Conservation (phyloP, 1,140 invertebrate genomes). For the Acyrthosiphon pisum region DNA sequence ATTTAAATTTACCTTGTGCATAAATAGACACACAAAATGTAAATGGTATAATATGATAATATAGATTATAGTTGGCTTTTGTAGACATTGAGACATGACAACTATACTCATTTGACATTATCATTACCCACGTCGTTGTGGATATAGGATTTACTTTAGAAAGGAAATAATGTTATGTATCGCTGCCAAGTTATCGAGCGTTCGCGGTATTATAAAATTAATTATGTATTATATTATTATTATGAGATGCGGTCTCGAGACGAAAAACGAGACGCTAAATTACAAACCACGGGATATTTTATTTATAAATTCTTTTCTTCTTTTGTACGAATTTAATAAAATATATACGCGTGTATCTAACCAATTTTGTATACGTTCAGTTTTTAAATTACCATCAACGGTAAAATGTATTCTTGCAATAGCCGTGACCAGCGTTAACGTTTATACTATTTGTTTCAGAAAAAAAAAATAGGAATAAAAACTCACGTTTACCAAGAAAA, state of each 20-base stretch:
- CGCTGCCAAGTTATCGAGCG: not conserved
- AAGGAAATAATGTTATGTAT: not conserved
- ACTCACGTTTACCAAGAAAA: not conserved
- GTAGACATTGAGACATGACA: not conserved
- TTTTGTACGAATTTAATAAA: not conserved
- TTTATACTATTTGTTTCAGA: not conserved
- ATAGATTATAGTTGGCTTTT: not conserved
- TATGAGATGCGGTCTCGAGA: not conserved
- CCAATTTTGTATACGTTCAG: not conserved
- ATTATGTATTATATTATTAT: conserved; percentile 4
- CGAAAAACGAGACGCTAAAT: not conserved
- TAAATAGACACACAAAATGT: not conserved
- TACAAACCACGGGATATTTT: not conserved
- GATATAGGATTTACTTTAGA: not conserved
- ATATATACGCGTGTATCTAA: not conserved
- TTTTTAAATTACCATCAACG: not conserved
- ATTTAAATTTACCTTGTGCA: not conserved
- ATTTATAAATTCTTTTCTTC: not conserved
- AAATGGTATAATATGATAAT: not conserved
- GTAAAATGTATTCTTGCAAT: not conserved
- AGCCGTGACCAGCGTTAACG: not conserved
- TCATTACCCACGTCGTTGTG: not conserved
- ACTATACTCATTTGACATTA: not conserved
- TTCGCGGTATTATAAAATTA: not conserved
- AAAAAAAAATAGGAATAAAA: not conserved